These are phyloP conservation scores for Tinamus guttatus DNA, from an alignment of 2,113 vertebrate species.

Conservation along the genomic window DNA sequence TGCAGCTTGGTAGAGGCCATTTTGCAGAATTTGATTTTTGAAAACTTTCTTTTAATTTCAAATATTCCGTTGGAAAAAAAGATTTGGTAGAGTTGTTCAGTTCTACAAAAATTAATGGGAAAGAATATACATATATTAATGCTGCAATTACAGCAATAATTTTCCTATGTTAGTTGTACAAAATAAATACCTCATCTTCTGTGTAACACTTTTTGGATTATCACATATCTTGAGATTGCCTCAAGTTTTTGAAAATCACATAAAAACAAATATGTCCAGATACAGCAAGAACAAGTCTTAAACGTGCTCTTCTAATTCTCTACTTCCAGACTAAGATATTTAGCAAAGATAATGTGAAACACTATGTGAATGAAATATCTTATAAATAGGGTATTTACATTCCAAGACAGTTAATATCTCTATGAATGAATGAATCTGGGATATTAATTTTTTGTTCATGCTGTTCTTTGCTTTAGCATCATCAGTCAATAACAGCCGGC, in stretches of 20 bases:
- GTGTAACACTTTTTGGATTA: neutral
- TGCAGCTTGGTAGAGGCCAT: conserved; percentile 83
- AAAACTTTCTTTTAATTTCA: conserved; percentile 84
- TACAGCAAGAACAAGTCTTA: neutral
- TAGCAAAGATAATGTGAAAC: neutral
- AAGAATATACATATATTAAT: neutral
- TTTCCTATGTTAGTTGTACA: neutral
- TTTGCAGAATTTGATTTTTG: conserved; percentile 82
- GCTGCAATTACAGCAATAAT: neutral
- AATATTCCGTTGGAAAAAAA: conserved; percentile 82
- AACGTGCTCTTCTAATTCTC: neutral
- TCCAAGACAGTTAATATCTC: neutral
- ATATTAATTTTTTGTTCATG: neutral
- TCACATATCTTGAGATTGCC: neutral
- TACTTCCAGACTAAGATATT: neutral
- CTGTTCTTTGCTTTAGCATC: neutral
- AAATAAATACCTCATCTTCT: neutral
- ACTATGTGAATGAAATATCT: neutral
- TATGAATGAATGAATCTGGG: neutral
- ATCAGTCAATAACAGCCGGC: neutral
- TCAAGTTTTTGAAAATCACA: neutral
- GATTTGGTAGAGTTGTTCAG: conserved; percentile 81
- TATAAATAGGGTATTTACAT: neutral
- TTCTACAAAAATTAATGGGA: conserved; percentile 71
- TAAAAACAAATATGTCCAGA: neutral